These are phyloP conservation scores for Bombyx huttoni DNA, from an alignment of 2,888 invertebrate genomes.

Conservation along the genomic window DNA sequence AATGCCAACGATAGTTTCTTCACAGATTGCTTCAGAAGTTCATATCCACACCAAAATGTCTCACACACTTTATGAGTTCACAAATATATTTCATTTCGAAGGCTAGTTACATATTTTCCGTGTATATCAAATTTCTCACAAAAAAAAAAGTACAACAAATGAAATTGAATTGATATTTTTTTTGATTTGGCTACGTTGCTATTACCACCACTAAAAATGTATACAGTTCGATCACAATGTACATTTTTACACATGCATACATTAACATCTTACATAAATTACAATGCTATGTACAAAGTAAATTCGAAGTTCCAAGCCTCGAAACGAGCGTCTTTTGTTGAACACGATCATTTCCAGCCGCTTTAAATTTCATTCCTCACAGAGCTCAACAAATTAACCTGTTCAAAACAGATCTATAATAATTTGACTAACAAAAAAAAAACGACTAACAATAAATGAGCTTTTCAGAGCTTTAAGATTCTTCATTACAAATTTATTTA, in stretches of 20 bases:
- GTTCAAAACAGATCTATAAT: neutral
- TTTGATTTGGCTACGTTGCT: too few species aligned
- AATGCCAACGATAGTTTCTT: too few species aligned
- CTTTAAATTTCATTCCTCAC: neutral
- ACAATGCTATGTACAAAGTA: constrained; percentile 3
- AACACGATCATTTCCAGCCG: neutral
- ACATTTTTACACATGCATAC: constrained; percentile 2
- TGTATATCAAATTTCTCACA: too few species aligned
- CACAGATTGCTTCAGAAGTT: too few species aligned
- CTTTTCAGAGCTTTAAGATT: neutral
- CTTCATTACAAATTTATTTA: neutral
- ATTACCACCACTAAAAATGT: too few species aligned
- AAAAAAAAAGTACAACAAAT: too few species aligned
- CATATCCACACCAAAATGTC: too few species aligned
- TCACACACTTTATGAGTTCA: too few species aligned
- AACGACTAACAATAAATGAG: neutral
- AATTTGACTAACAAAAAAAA: neutral
- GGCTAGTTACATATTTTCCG: too few species aligned
- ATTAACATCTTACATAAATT: constrained; percentile 1
- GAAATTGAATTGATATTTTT: too few species aligned
- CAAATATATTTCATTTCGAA: too few species aligned
- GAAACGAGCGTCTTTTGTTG: constrained; percentile 3
- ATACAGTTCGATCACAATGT: neutral
- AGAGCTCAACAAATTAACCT: neutral
- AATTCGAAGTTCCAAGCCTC: constrained; percentile 22